These are phyloP conservation scores for Ornithoptera priamus DNA, from an alignment of 2,888 invertebrate species.

Conservation along the genomic window DNA sequence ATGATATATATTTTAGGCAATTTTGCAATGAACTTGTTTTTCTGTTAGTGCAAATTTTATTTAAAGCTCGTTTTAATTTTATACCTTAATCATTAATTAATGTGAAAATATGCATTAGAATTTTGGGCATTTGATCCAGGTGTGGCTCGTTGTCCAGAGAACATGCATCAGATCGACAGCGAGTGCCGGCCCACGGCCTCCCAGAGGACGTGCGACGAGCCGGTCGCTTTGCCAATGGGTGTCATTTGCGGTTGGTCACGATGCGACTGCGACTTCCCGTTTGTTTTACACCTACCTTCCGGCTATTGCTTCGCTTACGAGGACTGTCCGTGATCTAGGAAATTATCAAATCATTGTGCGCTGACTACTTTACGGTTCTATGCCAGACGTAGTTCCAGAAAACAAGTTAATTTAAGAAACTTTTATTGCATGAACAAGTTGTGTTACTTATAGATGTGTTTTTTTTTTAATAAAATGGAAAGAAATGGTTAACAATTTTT, in stretches of 20 bases:
- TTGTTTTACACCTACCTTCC: conserved; percentile 61
- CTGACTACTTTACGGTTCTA: background rate
- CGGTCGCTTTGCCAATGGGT: conserved; percentile 63
- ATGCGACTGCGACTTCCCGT: conserved; percentile 71
- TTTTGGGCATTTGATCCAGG: conserved; percentile 43
- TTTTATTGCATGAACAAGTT: background rate
- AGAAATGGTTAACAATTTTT: too few relatives aligned
- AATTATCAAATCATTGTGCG: background rate
- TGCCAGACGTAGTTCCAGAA: background rate
- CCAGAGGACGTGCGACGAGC: conserved; percentile 69
- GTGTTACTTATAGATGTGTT: background rate
- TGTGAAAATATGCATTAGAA: too few relatives aligned
- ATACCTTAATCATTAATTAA: too few relatives aligned
- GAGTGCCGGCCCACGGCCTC: conserved; percentile 67
- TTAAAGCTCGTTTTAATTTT: too few relatives aligned
- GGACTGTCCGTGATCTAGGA: conserved; percentile 54
- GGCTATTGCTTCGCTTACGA: conserved; percentile 69
- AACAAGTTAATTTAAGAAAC: background rate
- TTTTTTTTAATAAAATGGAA: background rate
- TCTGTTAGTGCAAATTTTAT: too few relatives aligned
- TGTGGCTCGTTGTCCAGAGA: conserved; percentile 58
- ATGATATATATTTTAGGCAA: too few relatives aligned
- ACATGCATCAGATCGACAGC: conserved; percentile 68
- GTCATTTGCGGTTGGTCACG: conserved; percentile 67
- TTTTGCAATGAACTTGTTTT: too few relatives aligned